Conservation (phyloP, 2,113 vertebrate genomes). For the Kryptolebias marmoratus region DNA sequence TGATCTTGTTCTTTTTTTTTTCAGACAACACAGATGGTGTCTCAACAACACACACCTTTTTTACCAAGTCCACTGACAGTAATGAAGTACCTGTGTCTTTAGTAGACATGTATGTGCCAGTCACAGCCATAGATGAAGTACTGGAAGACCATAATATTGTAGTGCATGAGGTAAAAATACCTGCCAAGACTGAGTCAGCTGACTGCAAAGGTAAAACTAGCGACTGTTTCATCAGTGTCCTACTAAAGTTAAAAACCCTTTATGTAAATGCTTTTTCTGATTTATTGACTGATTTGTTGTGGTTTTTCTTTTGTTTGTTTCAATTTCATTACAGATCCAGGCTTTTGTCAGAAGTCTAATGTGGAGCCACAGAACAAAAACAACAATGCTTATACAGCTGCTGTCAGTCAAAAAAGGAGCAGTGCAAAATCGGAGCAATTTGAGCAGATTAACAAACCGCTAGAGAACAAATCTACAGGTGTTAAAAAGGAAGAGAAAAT, state of each 20-base stretch:
- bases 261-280: background rate
- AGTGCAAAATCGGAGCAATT: slow-evolving; percentile 29
- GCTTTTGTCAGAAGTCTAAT: slow-evolving; percentile 15
- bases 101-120: slow-evolving; percentile 84
- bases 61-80: slow-evolving; percentile 54
- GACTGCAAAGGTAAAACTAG: slow-evolving; percentile 50
- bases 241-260: background rate
- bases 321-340: slow-evolving; percentile 37
- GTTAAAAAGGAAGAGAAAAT: slow-evolving; percentile 33
- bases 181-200: slow-evolving; percentile 22
- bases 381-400: slow-evolving; percentile 80
- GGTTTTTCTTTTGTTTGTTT: background rate
- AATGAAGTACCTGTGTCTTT: slow-evolving; percentile 54
- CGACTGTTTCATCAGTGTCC: background rate
- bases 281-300: background rate
- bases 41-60: slow-evolving; percentile 42
- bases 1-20: slow-evolving; percentile 12
- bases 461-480: slow-evolving; percentile 9
- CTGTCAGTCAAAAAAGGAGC: slow-evolving; percentile 44
- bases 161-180: slow-evolving; percentile 48
- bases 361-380: slow-evolving; percentile 79
- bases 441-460: slow-evolving; percentile 17
- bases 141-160: slow-evolving; percentile 58
- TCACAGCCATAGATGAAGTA: slow-evolving; percentile 91
- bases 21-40: slow-evolving; percentile 32